A percentile compares a stretch with the other conserved stretches of the same genome.
Evolutionary conservation across 2,797 vertebrate genomes (phyloP).

Genomic region (Lutjanus campechanus): DNA sequence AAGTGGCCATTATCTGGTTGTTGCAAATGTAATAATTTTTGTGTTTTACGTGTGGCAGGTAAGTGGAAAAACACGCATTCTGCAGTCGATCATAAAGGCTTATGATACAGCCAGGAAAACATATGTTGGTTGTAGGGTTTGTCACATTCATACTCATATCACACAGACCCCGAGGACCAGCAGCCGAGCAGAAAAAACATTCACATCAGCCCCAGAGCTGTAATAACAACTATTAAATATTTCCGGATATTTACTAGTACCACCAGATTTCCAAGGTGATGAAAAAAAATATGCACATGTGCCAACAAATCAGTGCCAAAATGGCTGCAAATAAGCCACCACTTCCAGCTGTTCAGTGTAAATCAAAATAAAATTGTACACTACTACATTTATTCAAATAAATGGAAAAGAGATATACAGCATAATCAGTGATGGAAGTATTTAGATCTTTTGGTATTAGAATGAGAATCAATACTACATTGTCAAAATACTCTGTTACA

Average conservation of each 20-base stretch:
- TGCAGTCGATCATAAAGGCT: neutral
- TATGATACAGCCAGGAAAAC: too few species aligned
- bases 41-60: neutral
- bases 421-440: too few species aligned
- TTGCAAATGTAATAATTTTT: neutral
- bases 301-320: neutral
- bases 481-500: too few species aligned
- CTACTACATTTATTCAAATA: neutral
- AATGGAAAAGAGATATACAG: too few species aligned
- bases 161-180: neutral
- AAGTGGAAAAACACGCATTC: neutral
- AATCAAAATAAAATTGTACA: neutral
- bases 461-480: too few species aligned
- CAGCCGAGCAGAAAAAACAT: neutral
- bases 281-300: neutral
- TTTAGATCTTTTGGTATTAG: too few species aligned
- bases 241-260: neutral
- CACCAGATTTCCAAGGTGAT: slow-evolving; percentile 1
- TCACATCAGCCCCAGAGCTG: neutral
- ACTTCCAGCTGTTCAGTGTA: slow-evolving; percentile 4
- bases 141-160: neutral
- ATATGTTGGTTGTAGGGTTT: too few species aligned
- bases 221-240: slow-evolving; percentile 11
- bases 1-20: neutral
- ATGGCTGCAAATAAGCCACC: neutral